Conservation (phyloP, 2,113 vertebrate species). For the Ptychochromis oligacanthus region DNA sequence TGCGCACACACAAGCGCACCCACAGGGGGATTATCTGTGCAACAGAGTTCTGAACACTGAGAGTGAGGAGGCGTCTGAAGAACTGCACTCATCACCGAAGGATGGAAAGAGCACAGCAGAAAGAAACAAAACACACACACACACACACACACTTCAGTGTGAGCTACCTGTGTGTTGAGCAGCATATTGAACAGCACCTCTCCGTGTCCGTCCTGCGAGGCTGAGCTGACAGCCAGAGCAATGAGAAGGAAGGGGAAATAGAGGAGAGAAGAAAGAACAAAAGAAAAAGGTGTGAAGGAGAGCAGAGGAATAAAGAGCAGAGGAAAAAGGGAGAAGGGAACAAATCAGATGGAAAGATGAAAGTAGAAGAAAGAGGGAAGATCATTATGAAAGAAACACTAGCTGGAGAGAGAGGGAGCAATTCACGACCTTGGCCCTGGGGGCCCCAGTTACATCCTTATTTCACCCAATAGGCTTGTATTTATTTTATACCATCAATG, state of each 20-base stretch:
- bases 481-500: slow-evolving; percentile 69
- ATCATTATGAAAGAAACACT: slow-evolving; percentile 26
- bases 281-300: slow-evolving; percentile 28
- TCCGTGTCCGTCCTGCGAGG: slow-evolving; percentile 48
- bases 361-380: slow-evolving; percentile 14
- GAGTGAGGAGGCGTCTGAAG: slow-evolving; percentile 72
- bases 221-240: slow-evolving; percentile 64
- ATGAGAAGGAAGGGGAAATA: slow-evolving; percentile 15
- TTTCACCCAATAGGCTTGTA: slow-evolving; percentile 64
- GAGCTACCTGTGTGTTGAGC: slow-evolving; percentile 66
- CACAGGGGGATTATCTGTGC: slow-evolving; percentile 68
- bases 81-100: slow-evolving; percentile 60
- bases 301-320: slow-evolving; percentile 22
- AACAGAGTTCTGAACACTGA: slow-evolving; percentile 65
- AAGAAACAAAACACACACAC: slow-evolving; percentile 19
- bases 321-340: slow-evolving; percentile 2
- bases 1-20: slow-evolving; percentile 30
- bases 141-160: slow-evolving; percentile 28
- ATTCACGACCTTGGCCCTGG: slow-evolving; percentile 51
- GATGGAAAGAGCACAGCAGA: slow-evolving; percentile 55
- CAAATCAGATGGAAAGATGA: slow-evolving; percentile 36
- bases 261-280: slow-evolving; percentile 41
- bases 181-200: slow-evolving; percentile 66
- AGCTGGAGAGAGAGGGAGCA: slow-evolving; percentile 33
- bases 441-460: slow-evolving; percentile 47